Percentiles rank a stretch among this genome's conserved stretches.
Conservation (phyloP, 1,140 invertebrate species). For the Trypoxylus dichotomus region DNA sequence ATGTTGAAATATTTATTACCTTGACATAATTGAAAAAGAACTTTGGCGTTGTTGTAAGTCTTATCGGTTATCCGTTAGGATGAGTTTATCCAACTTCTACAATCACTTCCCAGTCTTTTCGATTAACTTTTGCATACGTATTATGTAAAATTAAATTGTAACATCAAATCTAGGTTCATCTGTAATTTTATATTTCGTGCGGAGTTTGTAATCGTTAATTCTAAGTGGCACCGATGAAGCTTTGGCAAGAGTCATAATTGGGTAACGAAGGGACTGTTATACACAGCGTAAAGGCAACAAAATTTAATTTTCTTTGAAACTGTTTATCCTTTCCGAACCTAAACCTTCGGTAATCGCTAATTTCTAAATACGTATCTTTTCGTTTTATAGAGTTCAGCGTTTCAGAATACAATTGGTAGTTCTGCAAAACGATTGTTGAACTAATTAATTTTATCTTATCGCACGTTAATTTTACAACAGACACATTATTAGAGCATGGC, state of each 20-base stretch:
- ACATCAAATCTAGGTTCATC: neutral
- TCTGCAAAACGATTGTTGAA: neutral
- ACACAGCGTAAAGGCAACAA: neutral
- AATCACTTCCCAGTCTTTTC: no score
- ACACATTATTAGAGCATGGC: no score
- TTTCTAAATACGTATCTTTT: neutral
- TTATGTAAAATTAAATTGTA: neutral
- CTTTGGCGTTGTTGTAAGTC: no score
- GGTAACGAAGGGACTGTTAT: neutral
- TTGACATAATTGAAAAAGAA: no score
- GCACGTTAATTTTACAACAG: neutral
- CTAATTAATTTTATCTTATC: neutral
- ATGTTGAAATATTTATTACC: no score
- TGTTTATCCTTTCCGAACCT: neutral
- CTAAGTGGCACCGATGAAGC: neutral
- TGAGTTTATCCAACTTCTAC: no score
- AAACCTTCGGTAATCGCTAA: neutral
- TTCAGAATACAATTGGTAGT: conserved; percentile 1
- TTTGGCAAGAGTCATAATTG: neutral
- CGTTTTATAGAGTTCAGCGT: neutral
- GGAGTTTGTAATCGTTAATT: neutral
- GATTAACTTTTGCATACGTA: neutral
- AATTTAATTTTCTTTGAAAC: conserved; percentile 4
- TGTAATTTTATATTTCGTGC: neutral
- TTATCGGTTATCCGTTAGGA: no score